Evolutionary conservation across 2,888 invertebrate genomes (phyloP), one percentile per base, ranked within the genome.

Genomic region (Therioaphis trifolii): DNA sequence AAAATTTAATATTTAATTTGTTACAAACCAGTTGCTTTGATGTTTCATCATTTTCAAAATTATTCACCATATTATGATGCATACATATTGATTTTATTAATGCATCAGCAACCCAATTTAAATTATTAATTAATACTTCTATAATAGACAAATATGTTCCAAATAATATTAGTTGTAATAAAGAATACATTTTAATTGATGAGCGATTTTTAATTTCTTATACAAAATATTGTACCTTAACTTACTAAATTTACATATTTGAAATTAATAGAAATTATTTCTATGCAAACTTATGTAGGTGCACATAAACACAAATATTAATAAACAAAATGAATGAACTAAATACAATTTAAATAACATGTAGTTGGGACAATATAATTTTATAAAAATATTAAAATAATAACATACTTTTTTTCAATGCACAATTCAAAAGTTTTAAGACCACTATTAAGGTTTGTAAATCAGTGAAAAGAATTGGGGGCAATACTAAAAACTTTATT

Each of bases 371-470:
- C n/a, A n/a, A n/a, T n/a, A n/a, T n/a, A n/a, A n/a, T n/a, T n/a
- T n/a, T n/a, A n/a, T n/a, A n/a, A n/a, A n/a, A 24, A 61, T 15
- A 27, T 43, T 35, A 58, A 46, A 0, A 58, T 46, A 35, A 35
- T 35, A 5, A 80, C 80, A 55, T 82, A 82, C 82, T 82, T 82
- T n/a, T 72, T 74, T 63, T 35, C 9, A 82, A 40, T 58, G 29
- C 29, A 40, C 63, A 82, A 66, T 66, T 61, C 9, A 82, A 18
- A 14, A 82, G 35, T 40, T 82, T 82, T 49, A 82, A 49, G 0
- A 82, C 74, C 4, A 74, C 58, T 14, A 82, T 82, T 63, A 82
- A 52, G 12, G 82, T 82, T 63, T 82, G 58, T 74, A 82, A 74
- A 74, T 82, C 82, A 35, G 29, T 35, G 40, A 61, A 46, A 18